Percentiles rank a stretch among this genome's conserved stretches.
Conservation (phyloP, 2,113 vertebrate genomes). For the Cyprinodon tularosa region DNA sequence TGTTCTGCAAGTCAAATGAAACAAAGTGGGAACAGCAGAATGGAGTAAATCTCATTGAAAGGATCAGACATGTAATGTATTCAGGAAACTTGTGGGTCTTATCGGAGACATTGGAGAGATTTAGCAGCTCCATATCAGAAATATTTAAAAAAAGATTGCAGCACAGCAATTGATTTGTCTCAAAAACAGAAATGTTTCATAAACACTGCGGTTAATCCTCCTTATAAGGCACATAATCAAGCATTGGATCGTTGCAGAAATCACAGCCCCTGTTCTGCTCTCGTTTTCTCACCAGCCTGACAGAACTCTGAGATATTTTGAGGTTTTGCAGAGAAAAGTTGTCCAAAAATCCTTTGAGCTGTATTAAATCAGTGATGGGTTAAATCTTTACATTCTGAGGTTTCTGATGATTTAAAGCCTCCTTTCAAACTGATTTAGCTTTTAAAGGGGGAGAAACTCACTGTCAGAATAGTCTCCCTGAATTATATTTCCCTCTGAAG, state of each 20-base stretch:
- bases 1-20: background rate
- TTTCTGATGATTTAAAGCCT: no score
- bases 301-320: background rate
- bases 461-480: no score
- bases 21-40: background rate
- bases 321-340: background rate
- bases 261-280: background rate
- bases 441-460: no score
- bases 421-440: no score
- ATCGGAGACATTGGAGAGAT: background rate
- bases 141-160: background rate
- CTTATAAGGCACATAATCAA: background rate
- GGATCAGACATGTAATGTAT: background rate
- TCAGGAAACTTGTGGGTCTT: background rate
- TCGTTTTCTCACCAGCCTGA: background rate
- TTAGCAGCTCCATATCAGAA: background rate
- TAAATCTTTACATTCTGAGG: no score
- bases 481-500: no score
- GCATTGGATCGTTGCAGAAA: background rate
- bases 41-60: background rate
- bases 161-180: background rate
- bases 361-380: no score
- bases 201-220: background rate
- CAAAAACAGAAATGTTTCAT: background rate
- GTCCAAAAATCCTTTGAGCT: no score